Conservation (phyloP, 2,113 vertebrate species). For the Hemibagrus wyckioides region DNA sequence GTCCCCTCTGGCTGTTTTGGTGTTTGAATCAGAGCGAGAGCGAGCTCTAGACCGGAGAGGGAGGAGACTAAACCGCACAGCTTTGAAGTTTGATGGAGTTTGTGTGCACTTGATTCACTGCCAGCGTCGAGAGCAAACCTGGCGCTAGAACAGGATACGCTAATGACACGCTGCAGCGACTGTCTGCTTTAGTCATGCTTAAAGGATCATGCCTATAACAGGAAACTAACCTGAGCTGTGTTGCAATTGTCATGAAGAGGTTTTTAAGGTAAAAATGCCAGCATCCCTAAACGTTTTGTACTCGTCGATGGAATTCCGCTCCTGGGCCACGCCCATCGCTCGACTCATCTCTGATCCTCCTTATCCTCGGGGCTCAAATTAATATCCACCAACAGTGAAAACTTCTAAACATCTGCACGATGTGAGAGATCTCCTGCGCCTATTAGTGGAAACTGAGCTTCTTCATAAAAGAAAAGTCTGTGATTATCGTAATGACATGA, state of each 20-base stretch:
- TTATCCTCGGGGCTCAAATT: background rate
- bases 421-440: background rate
- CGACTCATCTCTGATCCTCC: conserved; percentile 34
- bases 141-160: conserved; percentile 29
- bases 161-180: conserved; percentile 22
- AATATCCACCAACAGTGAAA: background rate
- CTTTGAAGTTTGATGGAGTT: conserved; percentile 10
- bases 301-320: background rate
- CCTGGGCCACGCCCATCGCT: background rate
- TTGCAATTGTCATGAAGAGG: conserved; percentile 6
- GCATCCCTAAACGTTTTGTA: background rate
- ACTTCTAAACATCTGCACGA: background rate
- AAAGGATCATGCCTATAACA: conserved; percentile 42
- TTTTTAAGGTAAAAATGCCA: conserved; percentile 16
- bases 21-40: background rate
- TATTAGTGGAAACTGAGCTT: background rate
- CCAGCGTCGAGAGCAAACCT: background rate
- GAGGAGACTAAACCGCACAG: background rate
- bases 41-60: background rate
- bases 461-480: background rate
- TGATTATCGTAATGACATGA: background rate
- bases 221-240: conserved; percentile 27
- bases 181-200: conserved; percentile 35
- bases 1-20: background rate
- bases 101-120: background rate